phyloP scores from a whole-genome alignment of 92 coral and sea anemone species.

The Zoanthus gigantus region DNA sequence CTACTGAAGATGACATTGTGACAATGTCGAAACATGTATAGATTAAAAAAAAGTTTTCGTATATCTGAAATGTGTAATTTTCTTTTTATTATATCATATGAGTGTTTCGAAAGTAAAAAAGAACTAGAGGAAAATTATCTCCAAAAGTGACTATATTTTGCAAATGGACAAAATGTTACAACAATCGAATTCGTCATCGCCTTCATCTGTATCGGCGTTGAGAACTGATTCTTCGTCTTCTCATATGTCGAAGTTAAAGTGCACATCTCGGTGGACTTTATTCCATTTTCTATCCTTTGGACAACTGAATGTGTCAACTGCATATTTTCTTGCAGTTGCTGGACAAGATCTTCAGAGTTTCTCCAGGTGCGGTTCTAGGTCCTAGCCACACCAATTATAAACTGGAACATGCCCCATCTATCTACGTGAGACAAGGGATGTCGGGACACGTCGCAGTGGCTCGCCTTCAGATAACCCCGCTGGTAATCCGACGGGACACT shows the following conservation, averaged over 20 bases:
- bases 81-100: too few species aligned
- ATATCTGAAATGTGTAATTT: too few species aligned
- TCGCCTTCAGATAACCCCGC: slow-evolving; percentile 65
- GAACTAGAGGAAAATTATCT: too few species aligned
- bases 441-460: slow-evolving; percentile 61
- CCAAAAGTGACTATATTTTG: too few species aligned
- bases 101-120: too few species aligned
- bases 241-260: not conserved
- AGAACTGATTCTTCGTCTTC: slow-evolving; percentile 27
- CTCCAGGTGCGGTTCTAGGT: slow-evolving; percentile 73
- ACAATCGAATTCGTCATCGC: slow-evolving; percentile 21
- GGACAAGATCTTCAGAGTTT: slow-evolving; percentile 66
- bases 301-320: slow-evolving; percentile 60
- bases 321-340: slow-evolving; percentile 62
- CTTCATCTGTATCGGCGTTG: slow-evolving; percentile 47
- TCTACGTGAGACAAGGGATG: slow-evolving; percentile 69
- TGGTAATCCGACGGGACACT: slow-evolving; percentile 64
- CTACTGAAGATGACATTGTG: too few species aligned
- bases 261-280: slow-evolving; percentile 69
- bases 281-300: slow-evolving; percentile 50
- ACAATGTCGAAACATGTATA: too few species aligned
- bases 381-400: slow-evolving; percentile 63
- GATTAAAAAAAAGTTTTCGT: too few species aligned
- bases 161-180: too few species aligned
- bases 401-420: slow-evolving; percentile 57